These are phyloP conservation scores for Gorsachius magnificus DNA, from an alignment of 2,797 vertebrate species.

Conservation along the genomic window DNA sequence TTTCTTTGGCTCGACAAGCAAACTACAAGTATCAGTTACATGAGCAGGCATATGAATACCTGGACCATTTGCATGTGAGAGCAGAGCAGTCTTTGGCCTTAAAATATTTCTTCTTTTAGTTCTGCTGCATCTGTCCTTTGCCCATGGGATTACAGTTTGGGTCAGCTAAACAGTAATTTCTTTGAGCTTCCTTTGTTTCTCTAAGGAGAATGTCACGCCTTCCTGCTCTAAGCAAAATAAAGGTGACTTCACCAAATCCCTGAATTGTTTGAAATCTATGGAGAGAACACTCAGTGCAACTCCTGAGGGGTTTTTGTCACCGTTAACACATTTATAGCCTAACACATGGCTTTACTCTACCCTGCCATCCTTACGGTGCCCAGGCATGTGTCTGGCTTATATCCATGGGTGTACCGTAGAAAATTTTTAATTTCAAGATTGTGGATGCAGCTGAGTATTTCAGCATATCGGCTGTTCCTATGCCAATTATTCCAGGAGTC, in stretches of 20 bases:
- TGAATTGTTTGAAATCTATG: background rate
- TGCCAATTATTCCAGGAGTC: background rate
- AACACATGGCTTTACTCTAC: background rate
- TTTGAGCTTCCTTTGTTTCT: background rate
- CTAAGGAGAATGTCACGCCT: background rate
- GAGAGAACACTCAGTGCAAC: background rate
- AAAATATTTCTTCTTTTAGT: background rate
- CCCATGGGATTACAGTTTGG: background rate
- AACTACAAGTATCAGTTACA: background rate
- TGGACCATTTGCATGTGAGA: background rate
- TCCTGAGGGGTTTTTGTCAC: background rate
- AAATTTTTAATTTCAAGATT: background rate
- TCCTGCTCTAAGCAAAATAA: background rate
- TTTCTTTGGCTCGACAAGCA: background rate
- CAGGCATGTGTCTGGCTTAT: background rate
- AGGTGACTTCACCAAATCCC: background rate
- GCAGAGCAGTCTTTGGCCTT: background rate
- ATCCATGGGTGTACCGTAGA: background rate
- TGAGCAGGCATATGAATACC: background rate
- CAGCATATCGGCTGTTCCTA: background rate
- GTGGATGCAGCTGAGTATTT: background rate
- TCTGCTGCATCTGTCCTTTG: background rate
- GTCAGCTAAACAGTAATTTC: background rate
- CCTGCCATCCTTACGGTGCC: background rate
- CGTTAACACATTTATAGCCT: background rate